Percentiles rank a stretch among this genome's conserved stretches.
phyloP scores from a whole-genome alignment of 1,140 invertebrate genomes.

The Pemphigus obesinymphae region DNA sequence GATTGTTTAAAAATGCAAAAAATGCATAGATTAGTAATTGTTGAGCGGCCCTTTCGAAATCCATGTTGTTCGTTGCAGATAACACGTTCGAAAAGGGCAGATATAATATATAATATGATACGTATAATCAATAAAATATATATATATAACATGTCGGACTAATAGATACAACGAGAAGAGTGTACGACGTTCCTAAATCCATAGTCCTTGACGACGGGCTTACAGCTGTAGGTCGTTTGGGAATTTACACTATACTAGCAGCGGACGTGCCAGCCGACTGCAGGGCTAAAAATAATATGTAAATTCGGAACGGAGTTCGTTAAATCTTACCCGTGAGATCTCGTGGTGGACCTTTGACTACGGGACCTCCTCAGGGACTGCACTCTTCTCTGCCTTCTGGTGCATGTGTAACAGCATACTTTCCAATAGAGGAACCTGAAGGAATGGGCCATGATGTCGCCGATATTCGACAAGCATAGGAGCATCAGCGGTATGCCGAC shows the following conservation, averaged over 20 bases:
- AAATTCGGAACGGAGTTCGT: background rate
- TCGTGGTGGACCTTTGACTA: slow-evolving; percentile 44
- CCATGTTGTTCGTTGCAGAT: too few species aligned
- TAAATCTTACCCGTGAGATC: slow-evolving; percentile 45
- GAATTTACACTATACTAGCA: background rate
- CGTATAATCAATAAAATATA: background rate
- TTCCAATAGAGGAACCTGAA: slow-evolving; percentile 89
- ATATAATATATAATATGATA: too few species aligned
- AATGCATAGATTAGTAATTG: too few species aligned
- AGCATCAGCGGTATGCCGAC: slow-evolving; percentile 92
- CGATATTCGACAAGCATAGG: slow-evolving; percentile 88
- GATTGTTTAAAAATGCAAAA: too few species aligned
- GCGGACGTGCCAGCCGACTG: background rate
- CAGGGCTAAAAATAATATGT: background rate
- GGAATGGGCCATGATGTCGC: slow-evolving; percentile 91
- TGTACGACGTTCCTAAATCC: too few species aligned
- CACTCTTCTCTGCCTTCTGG: slow-evolving; percentile 63
- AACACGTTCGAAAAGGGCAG: too few species aligned
- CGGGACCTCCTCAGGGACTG: slow-evolving; percentile 45
- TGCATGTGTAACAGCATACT: slow-evolving; percentile 83
- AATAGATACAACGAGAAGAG: background rate
- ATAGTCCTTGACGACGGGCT: background rate
- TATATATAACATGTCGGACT: background rate
- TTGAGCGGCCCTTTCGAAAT: too few species aligned
- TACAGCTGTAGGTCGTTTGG: background rate